phyloP scores from a whole-genome alignment of 37 sponge, comb jelly and placozoan genomes.

The Crambe crambe region DNA sequence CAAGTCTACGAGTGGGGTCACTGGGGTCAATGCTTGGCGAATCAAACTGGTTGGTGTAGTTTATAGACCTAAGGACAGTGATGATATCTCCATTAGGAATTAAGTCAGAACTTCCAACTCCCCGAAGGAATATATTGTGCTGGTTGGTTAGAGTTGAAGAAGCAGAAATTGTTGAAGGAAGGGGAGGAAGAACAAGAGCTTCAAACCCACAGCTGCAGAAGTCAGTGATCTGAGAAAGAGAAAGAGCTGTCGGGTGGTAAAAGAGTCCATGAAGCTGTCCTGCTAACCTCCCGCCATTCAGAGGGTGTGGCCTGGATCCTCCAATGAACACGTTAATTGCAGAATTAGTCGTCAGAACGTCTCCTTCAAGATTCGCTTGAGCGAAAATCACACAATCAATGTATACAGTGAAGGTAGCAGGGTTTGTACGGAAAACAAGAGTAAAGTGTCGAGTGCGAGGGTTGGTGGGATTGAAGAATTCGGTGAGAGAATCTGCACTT shows the following conservation, averaged over 20 bases:
- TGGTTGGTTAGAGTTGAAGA: not conserved
- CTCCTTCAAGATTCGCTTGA: constrained; percentile 8
- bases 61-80: constrained; percentile 31
- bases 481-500: not conserved
- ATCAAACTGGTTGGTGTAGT: constrained; percentile 46
- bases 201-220: constrained; percentile 77
- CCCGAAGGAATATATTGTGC: not conserved
- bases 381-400: constrained; percentile 36
- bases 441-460: constrained; percentile 22
- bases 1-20: constrained; percentile 13
- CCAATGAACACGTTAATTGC: constrained; percentile 59
- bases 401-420: constrained; percentile 13
- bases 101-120: constrained; percentile 5
- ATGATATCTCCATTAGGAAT: constrained; percentile 31
- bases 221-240: constrained; percentile 26
- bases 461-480: constrained; percentile 14
- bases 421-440: constrained; percentile 5
- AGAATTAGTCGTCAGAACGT: not conserved
- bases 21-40: constrained; percentile 18
- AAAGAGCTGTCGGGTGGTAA: constrained; percentile 49
- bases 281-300: constrained; percentile 33
- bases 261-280: constrained; percentile 49
- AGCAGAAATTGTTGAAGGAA: constrained; percentile 27
- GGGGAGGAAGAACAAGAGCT: constrained; percentile 19
- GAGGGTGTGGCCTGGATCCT: constrained; percentile 26